Conservation (phyloP, 2,888 invertebrate genomes). For the Eupithecia pulchellata region DNA sequence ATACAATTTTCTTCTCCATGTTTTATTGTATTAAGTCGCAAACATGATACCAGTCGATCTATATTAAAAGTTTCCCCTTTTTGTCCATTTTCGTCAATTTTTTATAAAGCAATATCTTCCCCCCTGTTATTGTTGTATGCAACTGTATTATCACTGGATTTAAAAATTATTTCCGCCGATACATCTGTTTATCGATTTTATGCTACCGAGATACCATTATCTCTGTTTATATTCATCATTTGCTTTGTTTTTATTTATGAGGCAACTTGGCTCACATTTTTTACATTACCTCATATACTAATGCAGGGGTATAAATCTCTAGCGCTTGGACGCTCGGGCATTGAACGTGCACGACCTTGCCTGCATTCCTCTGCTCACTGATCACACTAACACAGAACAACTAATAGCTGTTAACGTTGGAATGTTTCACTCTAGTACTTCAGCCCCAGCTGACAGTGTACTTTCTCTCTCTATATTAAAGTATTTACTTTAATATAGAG, state of each 20-base stretch:
- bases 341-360: conserved; percentile 80
- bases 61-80: not conserved
- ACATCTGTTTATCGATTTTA: not conserved
- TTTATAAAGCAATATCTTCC: not conserved
- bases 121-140: not conserved
- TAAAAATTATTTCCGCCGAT: not conserved
- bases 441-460: not conserved
- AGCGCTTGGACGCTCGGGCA: conserved; percentile 61
- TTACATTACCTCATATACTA: conserved; percentile 27
- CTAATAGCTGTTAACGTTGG: not conserved
- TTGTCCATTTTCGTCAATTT: not conserved
- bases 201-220: not conserved
- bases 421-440: conserved; percentile 18
- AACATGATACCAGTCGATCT: not conserved
- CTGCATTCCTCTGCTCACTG: conserved; percentile 62
- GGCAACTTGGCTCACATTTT: conserved; percentile 2
- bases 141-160: not conserved
- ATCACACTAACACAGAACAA: conserved; percentile 26
- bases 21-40: not conserved
- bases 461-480: too few species aligned
- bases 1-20: not conserved
- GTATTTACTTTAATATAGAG: not conserved
- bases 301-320: conserved; percentile 56
- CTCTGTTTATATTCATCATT: not conserved
- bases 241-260: not conserved